phyloP scores from a whole-genome alignment of 1,140 invertebrate species.

The Drosophila nebulosa region DNA sequence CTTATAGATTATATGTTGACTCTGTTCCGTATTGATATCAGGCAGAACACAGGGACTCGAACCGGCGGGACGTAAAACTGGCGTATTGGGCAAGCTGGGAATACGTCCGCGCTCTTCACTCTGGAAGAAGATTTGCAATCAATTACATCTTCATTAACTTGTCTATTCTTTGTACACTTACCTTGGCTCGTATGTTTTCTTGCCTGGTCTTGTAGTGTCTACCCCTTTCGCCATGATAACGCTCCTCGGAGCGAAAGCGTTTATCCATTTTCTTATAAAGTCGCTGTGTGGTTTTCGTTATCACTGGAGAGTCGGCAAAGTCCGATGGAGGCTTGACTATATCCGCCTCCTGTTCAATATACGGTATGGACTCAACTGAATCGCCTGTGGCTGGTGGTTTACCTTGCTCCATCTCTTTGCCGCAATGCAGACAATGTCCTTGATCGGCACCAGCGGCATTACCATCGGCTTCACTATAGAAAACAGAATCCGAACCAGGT shows the following conservation, averaged over 20 bases:
- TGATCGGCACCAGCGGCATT: slow-evolving; percentile 64
- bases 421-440: slow-evolving; percentile 88
- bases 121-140: slow-evolving; percentile 59
- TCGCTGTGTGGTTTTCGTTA: slow-evolving; percentile 81
- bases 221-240: slow-evolving; percentile 84
- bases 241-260: slow-evolving; percentile 90
- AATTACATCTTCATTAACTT: background rate
- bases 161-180: slow-evolving; percentile 44
- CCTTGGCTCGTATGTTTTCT: slow-evolving; percentile 87
- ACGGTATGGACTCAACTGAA: slow-evolving; percentile 76
- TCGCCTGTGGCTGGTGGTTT: slow-evolving; percentile 78
- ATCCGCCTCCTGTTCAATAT: slow-evolving; percentile 82
- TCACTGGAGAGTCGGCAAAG: slow-evolving; percentile 91
- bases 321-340: slow-evolving; percentile 93
- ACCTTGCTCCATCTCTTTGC: slow-evolving; percentile 85
- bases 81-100: slow-evolving; percentile 85
- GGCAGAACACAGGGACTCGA: slow-evolving; percentile 86
- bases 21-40: slow-evolving; percentile 85
- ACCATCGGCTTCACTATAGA: slow-evolving; percentile 90
- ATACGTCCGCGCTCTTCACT: slow-evolving; percentile 90
- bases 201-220: slow-evolving; percentile 86
- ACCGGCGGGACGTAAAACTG: slow-evolving; percentile 85
- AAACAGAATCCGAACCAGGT: slow-evolving; percentile 93
- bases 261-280: slow-evolving; percentile 92
- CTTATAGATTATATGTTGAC: slow-evolving; percentile 85